These are phyloP conservation scores for Oopsacas minuta DNA, from an alignment of 37 sponge, comb jelly and placozoan genomes.

Conservation along the genomic window DNA sequence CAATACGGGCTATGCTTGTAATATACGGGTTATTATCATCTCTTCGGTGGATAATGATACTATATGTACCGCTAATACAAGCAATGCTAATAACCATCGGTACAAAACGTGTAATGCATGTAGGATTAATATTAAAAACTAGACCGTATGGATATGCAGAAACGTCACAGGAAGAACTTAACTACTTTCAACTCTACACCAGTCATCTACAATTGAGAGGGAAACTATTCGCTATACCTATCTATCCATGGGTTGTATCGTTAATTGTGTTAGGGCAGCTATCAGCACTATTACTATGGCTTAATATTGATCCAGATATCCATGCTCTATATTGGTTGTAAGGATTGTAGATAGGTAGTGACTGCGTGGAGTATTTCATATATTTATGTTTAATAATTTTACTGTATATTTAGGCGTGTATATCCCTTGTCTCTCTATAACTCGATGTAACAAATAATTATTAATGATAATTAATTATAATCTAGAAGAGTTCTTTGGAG, in stretches of 20 bases:
- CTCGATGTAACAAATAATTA: too few species aligned
- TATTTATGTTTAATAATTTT: not conserved
- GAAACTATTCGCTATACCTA: not conserved
- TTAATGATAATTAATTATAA: too few species aligned
- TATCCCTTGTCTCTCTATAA: too few species aligned
- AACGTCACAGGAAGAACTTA: not conserved
- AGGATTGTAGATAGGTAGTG: not conserved
- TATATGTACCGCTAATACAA: not conserved
- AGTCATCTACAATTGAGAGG: not conserved
- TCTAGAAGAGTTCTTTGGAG: not conserved
- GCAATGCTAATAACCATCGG: not conserved
- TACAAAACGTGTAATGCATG: not conserved
- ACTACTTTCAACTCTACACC: constrained; percentile 9
- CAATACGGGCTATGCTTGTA: not conserved
- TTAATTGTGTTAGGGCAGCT: not conserved
- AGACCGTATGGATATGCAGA: constrained; percentile 18
- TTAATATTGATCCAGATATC: not conserved
- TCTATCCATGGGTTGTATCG: not conserved
- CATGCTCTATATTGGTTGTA: not conserved
- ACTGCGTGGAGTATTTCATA: not conserved
- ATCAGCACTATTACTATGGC: not conserved
- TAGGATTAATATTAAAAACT: not conserved
- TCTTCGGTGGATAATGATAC: not conserved
- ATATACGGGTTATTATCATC: not conserved
- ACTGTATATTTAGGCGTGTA: too few species aligned